Evolutionary conservation across 2,113 vertebrate species (phyloP), one percentile per base, ranked within the genome.

Genomic region (Hippocampus zosterae): DNA sequence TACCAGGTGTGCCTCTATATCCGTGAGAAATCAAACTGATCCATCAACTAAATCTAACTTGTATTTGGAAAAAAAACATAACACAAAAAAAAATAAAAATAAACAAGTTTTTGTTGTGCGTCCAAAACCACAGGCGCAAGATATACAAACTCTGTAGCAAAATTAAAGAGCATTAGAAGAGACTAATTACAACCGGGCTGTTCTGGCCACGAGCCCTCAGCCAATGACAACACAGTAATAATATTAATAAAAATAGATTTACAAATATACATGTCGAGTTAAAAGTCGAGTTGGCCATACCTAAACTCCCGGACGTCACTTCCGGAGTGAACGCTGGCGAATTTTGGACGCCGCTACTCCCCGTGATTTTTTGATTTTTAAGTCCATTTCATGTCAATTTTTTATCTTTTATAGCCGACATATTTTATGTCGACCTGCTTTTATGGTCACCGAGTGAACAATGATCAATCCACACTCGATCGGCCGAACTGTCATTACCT

Each of bases 161-260:
- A 72, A 75, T 72, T 79, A 42, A 77, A 80, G 76, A 71, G 81
- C 64, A 71, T 84, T 74, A 73, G 57, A 77, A 44, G 18, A 81
- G 63, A 68, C 46, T 55, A 66, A 84, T 62, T 50, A 42, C 42
- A 81, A 74, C 46, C 53, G 69, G 72, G 61, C 68, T 25, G 5
- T 44, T 44, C 23, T 23, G 13, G n/a, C 12, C 2, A 25, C 8
- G 11, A 48, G 63, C 63, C 65, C 56, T 68, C 57, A 73, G 65
- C 60, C 15, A 70, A 74, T 72, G 62, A 72, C 53, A 71, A 27
- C n/a, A 8, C 65, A 76, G 83, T 75, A 81, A 85, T 85, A 84
- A 74, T 77, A 55, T 55, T 55, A 86, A 81, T 76, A 84, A 78
- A 70, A 81, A 80, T 71, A 87, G 80, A 85, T 87, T 85, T 84